Evolutionary conservation across 2,113 vertebrate genomes (phyloP).

Genomic region (Theristicus caerulescens): DNA sequence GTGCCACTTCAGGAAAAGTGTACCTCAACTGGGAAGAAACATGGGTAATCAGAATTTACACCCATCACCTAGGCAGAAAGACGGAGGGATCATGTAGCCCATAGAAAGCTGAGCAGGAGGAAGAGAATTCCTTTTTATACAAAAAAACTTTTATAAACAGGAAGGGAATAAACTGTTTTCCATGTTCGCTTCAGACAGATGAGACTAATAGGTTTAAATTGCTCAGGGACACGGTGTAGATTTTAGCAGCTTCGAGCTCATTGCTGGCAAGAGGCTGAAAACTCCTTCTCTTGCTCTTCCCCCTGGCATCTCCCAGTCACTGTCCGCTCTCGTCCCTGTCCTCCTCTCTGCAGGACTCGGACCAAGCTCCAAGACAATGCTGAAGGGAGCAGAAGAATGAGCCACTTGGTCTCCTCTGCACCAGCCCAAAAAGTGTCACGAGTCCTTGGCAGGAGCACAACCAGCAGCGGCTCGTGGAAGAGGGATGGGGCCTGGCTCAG

Average conservation of each 20-base stretch:
- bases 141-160: background rate
- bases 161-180: background rate
- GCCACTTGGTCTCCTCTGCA: background rate
- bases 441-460: background rate
- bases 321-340: background rate
- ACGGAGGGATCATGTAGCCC: background rate
- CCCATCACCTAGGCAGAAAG: background rate
- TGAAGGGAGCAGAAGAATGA: background rate
- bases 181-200: background rate
- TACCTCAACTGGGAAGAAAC: background rate
- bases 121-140: background rate
- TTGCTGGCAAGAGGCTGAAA: background rate
- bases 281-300: background rate
- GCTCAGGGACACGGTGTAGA: background rate
- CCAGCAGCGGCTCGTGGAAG: background rate
- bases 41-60: background rate
- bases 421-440: accelerated
- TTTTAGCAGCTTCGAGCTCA: background rate
- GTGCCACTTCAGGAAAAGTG: background rate
- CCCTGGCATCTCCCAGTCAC: background rate
- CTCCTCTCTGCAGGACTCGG: background rate
- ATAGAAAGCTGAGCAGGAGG: background rate
- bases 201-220: background rate
- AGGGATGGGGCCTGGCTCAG: background rate
- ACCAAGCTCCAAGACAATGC: background rate